Percentiles rank a stretch among this genome's conserved stretches.
Conservation (phyloP, 1,140 invertebrate species). For the Diabrotica virgifera region DNA sequence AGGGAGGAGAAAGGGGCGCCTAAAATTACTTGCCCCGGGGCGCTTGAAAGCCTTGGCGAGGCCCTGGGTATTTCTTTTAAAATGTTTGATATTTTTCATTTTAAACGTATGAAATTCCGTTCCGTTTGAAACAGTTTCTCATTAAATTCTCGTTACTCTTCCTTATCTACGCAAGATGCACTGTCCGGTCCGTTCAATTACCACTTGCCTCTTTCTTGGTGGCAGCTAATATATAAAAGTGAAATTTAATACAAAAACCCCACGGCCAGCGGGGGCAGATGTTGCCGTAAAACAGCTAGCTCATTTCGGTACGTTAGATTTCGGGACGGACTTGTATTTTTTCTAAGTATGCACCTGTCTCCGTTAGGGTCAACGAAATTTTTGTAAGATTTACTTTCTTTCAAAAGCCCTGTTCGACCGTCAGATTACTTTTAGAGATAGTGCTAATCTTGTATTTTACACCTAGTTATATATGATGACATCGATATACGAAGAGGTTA, state of each 20-base stretch:
- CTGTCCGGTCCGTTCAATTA: no score
- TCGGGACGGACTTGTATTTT: not conserved
- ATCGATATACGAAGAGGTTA: no score
- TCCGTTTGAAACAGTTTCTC: no score
- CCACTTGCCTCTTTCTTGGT: no score
- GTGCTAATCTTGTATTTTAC: not conserved
- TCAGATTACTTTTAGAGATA: not conserved
- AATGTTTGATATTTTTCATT: no score
- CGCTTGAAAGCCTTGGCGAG: no score
- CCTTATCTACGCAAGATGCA: no score
- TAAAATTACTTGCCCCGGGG: no score
- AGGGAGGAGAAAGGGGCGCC: no score
- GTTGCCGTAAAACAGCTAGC: not conserved
- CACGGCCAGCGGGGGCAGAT: not conserved
- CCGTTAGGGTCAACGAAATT: not conserved
- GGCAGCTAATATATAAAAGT: not conserved
- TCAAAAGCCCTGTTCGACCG: not conserved
- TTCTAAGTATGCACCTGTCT: not conserved
- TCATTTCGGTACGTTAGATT: not conserved
- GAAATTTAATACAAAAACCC: slow-evolving; percentile 1
- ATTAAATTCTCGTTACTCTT: no score
- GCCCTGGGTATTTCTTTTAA: no score
- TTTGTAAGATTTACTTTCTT: not conserved
- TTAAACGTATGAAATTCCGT: no score
- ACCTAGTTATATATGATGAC: not conserved